Evolutionary conservation across 2,797 vertebrate genomes (phyloP), one percentile per base, ranked within the genome.

Genomic region (Psittacula echo): DNA sequence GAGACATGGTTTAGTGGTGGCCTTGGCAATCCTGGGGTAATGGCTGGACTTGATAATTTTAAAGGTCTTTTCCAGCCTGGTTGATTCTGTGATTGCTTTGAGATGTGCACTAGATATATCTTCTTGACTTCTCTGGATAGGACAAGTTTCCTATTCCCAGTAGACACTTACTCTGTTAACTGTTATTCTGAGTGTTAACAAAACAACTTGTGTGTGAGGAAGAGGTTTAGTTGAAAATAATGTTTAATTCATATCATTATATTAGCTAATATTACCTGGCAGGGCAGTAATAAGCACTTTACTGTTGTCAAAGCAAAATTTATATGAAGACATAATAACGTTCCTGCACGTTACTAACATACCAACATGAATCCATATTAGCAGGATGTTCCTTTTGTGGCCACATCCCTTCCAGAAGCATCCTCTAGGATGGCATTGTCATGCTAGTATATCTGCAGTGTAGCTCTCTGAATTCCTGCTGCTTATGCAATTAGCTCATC

Each of bases 261-360:
- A 19, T 47, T 44, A 68, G 34, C 45, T 76, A 37, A 27, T 62
- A 16, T 29, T 78, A 24, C 44, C 72, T 61, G 17, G 71, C 23
- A 67, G 73, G 76, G 37, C 82, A 87, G 47, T 61, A 58, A 65
- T 19, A 64, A 44, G 51, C 51, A 41, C 48, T 89, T 68, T 11
- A 1, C 47, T 86, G 14, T 62, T 87, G n/a, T 47, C 80, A 83
- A 45, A 82, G 24, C n/a, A 67, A 58, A 71, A 88, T 50, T 60
- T 54, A 24, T 32, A 26, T 61, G 45, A 82, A 89, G 19, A 27
- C 10, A n/a, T 10, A 8, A 71, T 61, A 45, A 30, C 1, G 0
- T 39, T 61, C 7, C 34, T 51, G 34, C 44, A 56, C 0, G 0
- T 51, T 61, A 23, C 19, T 47, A 11, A 58, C 10, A 2, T 44